Percentiles rank a stretch among this genome's conserved stretches.
Evolutionary conservation across 2,113 vertebrate species (phyloP).

Genomic region (Leptobrachium ailaonicum): DNA sequence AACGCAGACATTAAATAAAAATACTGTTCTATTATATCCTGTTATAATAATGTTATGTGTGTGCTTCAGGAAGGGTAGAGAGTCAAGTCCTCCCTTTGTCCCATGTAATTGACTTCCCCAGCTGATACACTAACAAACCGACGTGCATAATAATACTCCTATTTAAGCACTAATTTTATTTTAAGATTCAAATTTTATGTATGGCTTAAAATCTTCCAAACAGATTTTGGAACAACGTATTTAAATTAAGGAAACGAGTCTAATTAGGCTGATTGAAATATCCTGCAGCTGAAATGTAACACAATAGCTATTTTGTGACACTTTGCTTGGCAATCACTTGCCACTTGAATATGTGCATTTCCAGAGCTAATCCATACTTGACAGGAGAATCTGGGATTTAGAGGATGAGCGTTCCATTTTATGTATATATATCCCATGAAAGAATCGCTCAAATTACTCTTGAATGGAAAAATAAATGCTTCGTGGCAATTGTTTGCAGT

Average conservation of each 20-base stretch:
- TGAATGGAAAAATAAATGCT: too few relatives aligned
- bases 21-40: too few relatives aligned
- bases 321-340: slow-evolving; percentile 18
- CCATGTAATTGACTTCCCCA: not conserved
- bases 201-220: slow-evolving; percentile 26
- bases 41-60: too few relatives aligned
- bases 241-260: slow-evolving; percentile 29
- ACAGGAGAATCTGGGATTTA: not conserved
- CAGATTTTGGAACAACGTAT: slow-evolving; percentile 25
- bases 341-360: slow-evolving; percentile 18
- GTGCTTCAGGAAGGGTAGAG: too few relatives aligned
- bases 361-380: not conserved
- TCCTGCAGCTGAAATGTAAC: slow-evolving; percentile 26
- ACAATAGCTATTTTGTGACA: slow-evolving; percentile 26
- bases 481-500: too few relatives aligned
- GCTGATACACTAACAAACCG: slow-evolving; percentile 2
- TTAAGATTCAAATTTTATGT: slow-evolving; percentile 19
- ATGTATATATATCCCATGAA: not conserved
- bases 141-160: not conserved
- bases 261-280: slow-evolving; percentile 29
- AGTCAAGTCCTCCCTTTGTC: not conserved
- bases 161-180: slow-evolving; percentile 22
- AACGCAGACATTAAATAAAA: too few relatives aligned
- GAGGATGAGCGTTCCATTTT: not conserved
- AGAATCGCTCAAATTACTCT: too few relatives aligned